Evolutionary conservation across 92 coral and sea anemone species (phyloP).

Genomic region (Zoanthus sociatus): DNA sequence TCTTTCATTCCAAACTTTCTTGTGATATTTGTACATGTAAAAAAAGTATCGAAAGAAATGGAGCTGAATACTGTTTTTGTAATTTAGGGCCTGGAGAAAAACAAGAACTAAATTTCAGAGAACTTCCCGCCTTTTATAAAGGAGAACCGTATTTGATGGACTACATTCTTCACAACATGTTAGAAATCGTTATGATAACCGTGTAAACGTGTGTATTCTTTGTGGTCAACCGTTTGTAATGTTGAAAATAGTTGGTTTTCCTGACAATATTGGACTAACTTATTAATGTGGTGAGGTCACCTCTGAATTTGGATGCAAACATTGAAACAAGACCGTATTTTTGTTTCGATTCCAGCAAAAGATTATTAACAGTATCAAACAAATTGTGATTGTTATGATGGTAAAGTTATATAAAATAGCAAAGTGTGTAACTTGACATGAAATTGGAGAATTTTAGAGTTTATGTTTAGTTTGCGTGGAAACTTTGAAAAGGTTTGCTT

Average conservation of each 20-base stretch:
- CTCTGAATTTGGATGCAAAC: slow-evolving; percentile 8
- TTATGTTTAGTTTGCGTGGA: too few species aligned
- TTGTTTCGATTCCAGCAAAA: background rate
- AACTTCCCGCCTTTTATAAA: too few species aligned
- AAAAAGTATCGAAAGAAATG: background rate
- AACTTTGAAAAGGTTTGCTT: too few species aligned
- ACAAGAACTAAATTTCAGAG: background rate
- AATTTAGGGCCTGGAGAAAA: background rate
- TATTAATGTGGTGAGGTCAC: slow-evolving; percentile 20
- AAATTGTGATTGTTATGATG: too few species aligned
- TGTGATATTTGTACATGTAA: slow-evolving; percentile 12
- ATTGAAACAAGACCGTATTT: background rate
- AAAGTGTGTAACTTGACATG: too few species aligned
- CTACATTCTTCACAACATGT: background rate
- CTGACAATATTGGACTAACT: slow-evolving; percentile 43
- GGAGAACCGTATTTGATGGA: too few species aligned
- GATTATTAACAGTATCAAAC: background rate
- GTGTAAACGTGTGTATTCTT: slow-evolving; percentile 5
- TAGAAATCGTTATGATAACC: background rate
- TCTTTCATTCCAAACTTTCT: slow-evolving; percentile 2
- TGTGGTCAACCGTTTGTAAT: slow-evolving; percentile 37
- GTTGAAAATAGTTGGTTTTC: slow-evolving; percentile 50
- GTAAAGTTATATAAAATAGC: too few species aligned
- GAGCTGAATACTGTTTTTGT: background rate
- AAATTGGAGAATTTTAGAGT: too few species aligned